A percentile compares a stretch with the other conserved stretches of the same genome.
Conservation (phyloP, 2,113 vertebrate genomes). For the Arvicanthis niloticus region DNA sequence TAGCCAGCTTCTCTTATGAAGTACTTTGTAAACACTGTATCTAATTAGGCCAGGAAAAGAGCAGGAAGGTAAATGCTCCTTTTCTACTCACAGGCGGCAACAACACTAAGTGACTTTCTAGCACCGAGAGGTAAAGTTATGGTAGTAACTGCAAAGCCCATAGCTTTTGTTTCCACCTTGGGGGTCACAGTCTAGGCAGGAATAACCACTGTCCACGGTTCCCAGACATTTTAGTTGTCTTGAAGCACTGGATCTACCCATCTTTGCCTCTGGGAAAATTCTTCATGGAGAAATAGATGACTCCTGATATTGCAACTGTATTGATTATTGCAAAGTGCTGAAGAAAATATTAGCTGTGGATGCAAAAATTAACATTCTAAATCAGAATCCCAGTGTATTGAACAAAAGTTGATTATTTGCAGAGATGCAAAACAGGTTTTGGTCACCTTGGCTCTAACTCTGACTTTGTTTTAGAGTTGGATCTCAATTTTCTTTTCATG, state of each 20-base stretch:
- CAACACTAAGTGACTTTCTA: background rate
- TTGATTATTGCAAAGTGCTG: conserved; percentile 75
- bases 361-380: conserved; percentile 87
- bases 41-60: conserved; percentile 38
- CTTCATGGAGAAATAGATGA: conserved; percentile 78
- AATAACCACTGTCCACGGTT: background rate
- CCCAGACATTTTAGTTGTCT: conserved; percentile 55
- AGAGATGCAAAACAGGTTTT: conserved; percentile 85
- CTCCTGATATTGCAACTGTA: conserved; percentile 65
- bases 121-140: background rate
- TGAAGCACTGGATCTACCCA: conserved; percentile 59
- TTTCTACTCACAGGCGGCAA: background rate
- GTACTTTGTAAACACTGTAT: conserved; percentile 50
- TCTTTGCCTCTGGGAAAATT: conserved; percentile 72
- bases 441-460: conserved; percentile 83
- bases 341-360: conserved; percentile 60
- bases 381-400: conserved; percentile 85
- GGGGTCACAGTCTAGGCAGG: background rate
- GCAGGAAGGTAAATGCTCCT: background rate
- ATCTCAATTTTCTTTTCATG: conserved; percentile 76
- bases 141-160: background rate
- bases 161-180: background rate
- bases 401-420: conserved; percentile 87
- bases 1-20: conserved; percentile 31
- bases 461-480: conserved; percentile 85